Conservation (phyloP, 2,113 vertebrate species). For the Speoplatyrhinus poulsoni region DNA sequence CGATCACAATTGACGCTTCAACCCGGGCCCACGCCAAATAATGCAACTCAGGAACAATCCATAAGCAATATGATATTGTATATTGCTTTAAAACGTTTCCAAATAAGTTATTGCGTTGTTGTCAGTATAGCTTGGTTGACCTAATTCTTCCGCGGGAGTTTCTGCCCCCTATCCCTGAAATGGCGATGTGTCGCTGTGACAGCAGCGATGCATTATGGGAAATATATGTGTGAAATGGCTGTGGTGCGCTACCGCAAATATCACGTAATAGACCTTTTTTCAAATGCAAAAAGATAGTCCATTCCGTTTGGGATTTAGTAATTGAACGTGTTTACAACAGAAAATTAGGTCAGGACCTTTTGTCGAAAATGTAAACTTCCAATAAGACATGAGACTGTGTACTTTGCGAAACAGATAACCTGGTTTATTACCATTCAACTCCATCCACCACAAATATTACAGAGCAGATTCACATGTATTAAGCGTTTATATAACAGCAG, state of each 20-base stretch:
- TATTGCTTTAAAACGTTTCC: background rate
- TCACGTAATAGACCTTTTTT: too few relatives aligned
- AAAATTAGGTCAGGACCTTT: background rate
- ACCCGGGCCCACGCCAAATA: conserved; percentile 56
- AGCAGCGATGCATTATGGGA: conserved; percentile 61
- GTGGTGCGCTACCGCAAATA: background rate
- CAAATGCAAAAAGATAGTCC: too few relatives aligned
- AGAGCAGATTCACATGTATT: conserved; percentile 81
- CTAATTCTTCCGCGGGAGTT: conserved; percentile 52
- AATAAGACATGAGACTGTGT: conserved; percentile 47
- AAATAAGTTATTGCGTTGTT: background rate
- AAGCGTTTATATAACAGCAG: conserved; percentile 78
- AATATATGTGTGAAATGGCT: conserved; percentile 64
- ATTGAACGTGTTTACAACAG: too few relatives aligned
- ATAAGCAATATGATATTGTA: background rate
- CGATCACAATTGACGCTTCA: conserved; percentile 47
- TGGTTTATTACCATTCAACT: conserved; percentile 82
- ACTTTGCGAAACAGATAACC: conserved; percentile 79
- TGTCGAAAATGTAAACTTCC: conserved; percentile 6
- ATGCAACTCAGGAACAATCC: conserved; percentile 50
- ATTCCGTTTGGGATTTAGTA: too few relatives aligned
- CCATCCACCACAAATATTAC: conserved; percentile 82
- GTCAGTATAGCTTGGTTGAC: conserved; percentile 45
- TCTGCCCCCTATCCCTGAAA: conserved; percentile 54
- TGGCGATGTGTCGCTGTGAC: conserved; percentile 76